phyloP scores from a whole-genome alignment of 2,888 invertebrate genomes.

The Parochlus steinenii region DNA sequence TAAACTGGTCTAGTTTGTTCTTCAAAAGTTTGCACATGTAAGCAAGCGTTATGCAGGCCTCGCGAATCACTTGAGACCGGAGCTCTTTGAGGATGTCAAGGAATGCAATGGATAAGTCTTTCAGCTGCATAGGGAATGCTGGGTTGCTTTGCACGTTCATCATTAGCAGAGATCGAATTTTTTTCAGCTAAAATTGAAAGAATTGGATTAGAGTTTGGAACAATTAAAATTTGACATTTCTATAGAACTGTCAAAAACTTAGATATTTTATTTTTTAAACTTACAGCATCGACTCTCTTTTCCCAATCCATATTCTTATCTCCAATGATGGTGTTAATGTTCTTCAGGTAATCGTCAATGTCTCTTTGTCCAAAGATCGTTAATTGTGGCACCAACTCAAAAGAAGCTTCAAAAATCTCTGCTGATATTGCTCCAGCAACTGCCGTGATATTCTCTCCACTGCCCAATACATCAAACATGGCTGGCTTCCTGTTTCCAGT shows the following conservation, averaged over 20 bases:
- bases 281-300: constrained; percentile 77
- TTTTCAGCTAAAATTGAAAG: constrained; percentile 50
- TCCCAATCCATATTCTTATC: constrained; percentile 86
- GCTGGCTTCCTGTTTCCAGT: constrained; percentile 14
- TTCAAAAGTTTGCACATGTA: constrained; percentile 75
- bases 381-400: constrained; percentile 66
- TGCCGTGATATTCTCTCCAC: constrained; percentile 17
- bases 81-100: constrained; percentile 72
- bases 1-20: constrained; percentile 70
- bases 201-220: background rate
- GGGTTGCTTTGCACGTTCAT: constrained; percentile 58
- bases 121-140: constrained; percentile 53
- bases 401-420: constrained; percentile 71
- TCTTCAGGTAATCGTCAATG: constrained; percentile 62
- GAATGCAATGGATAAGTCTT: constrained; percentile 64
- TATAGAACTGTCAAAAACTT: background rate
- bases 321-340: constrained; percentile 54
- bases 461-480: background rate
- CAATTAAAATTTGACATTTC: constrained; percentile 1
- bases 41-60: constrained; percentile 89
- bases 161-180: constrained; percentile 63
- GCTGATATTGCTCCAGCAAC: constrained; percentile 80
- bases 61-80: constrained; percentile 82
- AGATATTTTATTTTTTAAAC: constrained; percentile 20
- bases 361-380: constrained; percentile 72